Conservation (phyloP, 2,113 vertebrate species). For the Ciconia maguari region DNA sequence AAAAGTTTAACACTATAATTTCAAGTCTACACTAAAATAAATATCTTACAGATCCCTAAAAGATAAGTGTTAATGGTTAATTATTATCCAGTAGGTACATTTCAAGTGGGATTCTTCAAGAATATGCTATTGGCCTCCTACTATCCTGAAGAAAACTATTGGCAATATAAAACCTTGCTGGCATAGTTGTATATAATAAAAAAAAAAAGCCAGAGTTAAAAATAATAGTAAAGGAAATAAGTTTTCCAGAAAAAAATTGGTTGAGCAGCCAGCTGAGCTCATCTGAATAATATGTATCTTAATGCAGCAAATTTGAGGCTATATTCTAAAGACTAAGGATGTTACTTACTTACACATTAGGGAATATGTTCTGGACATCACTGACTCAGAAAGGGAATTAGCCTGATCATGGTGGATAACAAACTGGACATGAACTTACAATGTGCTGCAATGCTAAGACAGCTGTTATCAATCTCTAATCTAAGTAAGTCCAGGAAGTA, state of each 20-base stretch:
- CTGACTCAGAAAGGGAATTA: background rate
- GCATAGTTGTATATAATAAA: background rate
- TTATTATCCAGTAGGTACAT: background rate
- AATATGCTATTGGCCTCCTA: background rate
- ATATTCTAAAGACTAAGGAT: background rate
- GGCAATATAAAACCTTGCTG: background rate
- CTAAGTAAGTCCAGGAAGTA: background rate
- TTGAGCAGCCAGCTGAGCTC: background rate
- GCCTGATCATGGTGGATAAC: accelerated
- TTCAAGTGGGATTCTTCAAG: background rate
- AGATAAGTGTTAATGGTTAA: background rate
- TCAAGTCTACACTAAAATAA: background rate
- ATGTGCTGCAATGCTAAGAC: background rate
- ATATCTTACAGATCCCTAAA: background rate
- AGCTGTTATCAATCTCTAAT: background rate
- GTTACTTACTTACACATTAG: background rate
- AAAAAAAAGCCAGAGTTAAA: background rate
- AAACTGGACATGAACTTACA: background rate
- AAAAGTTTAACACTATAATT: background rate
- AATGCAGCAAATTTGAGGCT: background rate
- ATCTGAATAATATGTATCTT: background rate
- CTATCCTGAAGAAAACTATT: background rate
- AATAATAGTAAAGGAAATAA: background rate
- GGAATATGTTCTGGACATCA: background rate
- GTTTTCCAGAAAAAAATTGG: background rate